Percentiles rank a stretch among this genome's conserved stretches.
Evolutionary conservation across 2,888 invertebrate species (phyloP).

Genomic region (Carcina quercana): DNA sequence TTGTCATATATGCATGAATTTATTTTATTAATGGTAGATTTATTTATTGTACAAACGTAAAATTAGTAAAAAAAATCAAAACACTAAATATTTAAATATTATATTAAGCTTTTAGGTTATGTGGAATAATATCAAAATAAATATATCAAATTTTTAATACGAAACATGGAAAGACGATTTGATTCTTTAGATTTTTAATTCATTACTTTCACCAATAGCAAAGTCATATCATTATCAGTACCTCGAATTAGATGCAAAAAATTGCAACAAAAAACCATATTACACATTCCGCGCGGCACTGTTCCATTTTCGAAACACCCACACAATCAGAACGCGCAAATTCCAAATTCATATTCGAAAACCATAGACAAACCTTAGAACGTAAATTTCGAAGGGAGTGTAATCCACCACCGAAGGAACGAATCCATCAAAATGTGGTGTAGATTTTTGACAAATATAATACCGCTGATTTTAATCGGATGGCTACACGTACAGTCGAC

Average conservation of each 20-base stretch:
- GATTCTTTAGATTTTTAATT: too few relatives aligned
- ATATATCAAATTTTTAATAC: background rate
- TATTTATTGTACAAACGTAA: too few relatives aligned
- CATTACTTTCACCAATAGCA: too few relatives aligned
- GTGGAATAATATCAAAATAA: background rate
- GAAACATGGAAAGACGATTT: background rate
- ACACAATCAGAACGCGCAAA: too few relatives aligned
- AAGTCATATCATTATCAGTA: too few relatives aligned
- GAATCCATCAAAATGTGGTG: slow-evolving; percentile 20
- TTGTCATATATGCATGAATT: too few relatives aligned
- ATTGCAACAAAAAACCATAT: background rate
- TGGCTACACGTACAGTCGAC: slow-evolving; percentile 32
- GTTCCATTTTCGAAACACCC: background rate
- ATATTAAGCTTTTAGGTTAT: too few relatives aligned
- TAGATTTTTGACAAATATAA: slow-evolving; percentile 15
- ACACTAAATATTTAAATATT: too few relatives aligned
- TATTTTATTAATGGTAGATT: too few relatives aligned
- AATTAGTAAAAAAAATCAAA: too few relatives aligned
- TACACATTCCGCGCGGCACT: background rate
- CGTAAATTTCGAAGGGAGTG: background rate
- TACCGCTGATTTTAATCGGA: slow-evolving; percentile 32
- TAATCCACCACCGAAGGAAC: slow-evolving; percentile 5
- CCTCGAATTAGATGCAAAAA: too few relatives aligned
- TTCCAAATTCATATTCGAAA: background rate
- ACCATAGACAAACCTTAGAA: slow-evolving; percentile 1